Base-by-base conservation (phyloP, 2,888 invertebrate genomes). In the Eudasyphora cyanicolor region DNA sequence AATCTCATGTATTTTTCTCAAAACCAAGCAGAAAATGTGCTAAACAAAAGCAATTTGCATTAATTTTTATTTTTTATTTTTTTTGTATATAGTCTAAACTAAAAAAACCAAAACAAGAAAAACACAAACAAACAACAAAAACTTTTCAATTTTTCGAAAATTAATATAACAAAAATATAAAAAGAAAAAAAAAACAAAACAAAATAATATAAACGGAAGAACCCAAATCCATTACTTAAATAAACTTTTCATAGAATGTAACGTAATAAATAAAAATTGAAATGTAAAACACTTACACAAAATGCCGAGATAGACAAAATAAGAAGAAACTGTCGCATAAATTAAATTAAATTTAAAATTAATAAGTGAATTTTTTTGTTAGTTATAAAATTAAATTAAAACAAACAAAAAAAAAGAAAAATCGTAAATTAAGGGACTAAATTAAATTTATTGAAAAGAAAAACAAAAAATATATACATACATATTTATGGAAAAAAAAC, bases 361-460 rank as follows among this genome's bases (percentile, higher is more conserved):
- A 45, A 35, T 4, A 60, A 54, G n/a, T n/a, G 24, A 67, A 67
- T 62, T 75, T 74, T 76, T 19, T 73, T 82, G 35, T 76, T 32
- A 79, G 69, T 73, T 54, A 78, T 64, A 78, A 70, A 71, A n/a
- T 42, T 67, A 67, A 60, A 75, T 74, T 45, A 73, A 42, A 24
- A 45, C 62, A 45, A 71, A 62, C 14, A 24, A 12, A 69, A 54
- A 29, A 69, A 49, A 62, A 69, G 42, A 71, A 71, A 35, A 62
- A 76, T 35, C 57, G 79, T 82, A 73, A 64, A 69, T 69, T 79
- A 80, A 78, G 70, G 77, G 77, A 75, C 35, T 71, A 62, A 71
- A 75, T 27, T 71, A 62, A 71, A 45, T 69, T 67, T 24, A 76
- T 51, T 60, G 45, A 62, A 27, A 69, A 71, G 2, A 35, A 45